phyloP scores from a whole-genome alignment of 2,113 vertebrate genomes.

The Brachyhypopomus gauderio region DNA sequence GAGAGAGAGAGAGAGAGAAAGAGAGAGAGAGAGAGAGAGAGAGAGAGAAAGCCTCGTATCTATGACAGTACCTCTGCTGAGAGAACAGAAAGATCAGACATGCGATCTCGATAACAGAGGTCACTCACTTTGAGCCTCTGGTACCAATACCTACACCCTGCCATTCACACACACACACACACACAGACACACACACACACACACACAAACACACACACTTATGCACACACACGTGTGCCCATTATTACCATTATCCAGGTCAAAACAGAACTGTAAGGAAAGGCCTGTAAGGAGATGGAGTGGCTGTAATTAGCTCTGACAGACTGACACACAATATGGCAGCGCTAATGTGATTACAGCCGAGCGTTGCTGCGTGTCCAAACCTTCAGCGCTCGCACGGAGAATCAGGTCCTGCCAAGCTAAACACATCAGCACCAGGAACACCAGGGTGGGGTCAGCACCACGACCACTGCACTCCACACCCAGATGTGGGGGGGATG shows the following conservation, averaged over 20 bases:
- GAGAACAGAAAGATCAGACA: constrained; percentile 71
- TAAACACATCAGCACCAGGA: constrained; percentile 67
- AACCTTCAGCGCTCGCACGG: constrained; percentile 72
- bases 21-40: no score
- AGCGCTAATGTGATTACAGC: constrained; percentile 81
- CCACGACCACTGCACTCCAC: no score
- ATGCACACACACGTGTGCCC: neutral
- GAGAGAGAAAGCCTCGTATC: constrained; percentile 55
- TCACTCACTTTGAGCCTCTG: constrained; percentile 61
- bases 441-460: constrained; percentile 55
- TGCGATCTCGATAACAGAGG: constrained; percentile 69
- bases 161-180: constrained; percentile 36
- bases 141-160: constrained; percentile 59
- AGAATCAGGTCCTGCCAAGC: constrained; percentile 66
- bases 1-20: no score
- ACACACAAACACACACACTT: neutral
- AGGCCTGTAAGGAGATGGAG: constrained; percentile 64
- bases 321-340: constrained; percentile 82
- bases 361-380: constrained; percentile 62
- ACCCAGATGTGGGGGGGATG: constrained; percentile 42
- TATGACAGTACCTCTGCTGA: constrained; percentile 70
- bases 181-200: neutral
- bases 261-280: constrained; percentile 73
- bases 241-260: constrained; percentile 65
- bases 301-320: constrained; percentile 80